Evolutionary conservation across 2,113 vertebrate species (phyloP).

Genomic region (Oreochromis tanganicae): DNA sequence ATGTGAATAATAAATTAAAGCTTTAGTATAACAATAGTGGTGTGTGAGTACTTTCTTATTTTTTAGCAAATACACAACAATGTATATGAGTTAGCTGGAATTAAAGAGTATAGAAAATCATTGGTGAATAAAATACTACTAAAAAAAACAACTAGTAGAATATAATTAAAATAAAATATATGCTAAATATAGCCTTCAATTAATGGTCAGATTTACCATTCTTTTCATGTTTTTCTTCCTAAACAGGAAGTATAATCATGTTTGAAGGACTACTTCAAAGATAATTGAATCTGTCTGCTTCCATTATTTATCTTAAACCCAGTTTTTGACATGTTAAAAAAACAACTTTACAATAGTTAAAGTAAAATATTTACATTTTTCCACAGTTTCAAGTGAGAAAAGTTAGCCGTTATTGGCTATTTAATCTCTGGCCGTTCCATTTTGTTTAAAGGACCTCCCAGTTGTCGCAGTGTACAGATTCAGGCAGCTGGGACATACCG

Average conservation of each 20-base stretch:
- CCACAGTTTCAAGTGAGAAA: background rate
- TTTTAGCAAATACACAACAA: background rate
- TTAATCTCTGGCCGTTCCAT: background rate
- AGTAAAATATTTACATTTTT: background rate
- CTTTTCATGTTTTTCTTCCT: background rate
- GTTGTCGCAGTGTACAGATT: rapidly evolving
- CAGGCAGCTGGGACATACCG: rapidly evolving
- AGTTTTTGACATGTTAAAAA: background rate
- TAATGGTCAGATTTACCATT: background rate
- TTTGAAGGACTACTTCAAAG: background rate
- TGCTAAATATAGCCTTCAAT: background rate
- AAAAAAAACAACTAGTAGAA: background rate
- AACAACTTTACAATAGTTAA: background rate
- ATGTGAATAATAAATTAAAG: slow-evolving; percentile 36
- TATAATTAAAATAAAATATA: background rate
- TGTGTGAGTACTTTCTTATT: background rate
- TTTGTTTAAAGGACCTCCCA: background rate
- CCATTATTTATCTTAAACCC: background rate
- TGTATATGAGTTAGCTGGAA: background rate
- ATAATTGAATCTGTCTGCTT: background rate
- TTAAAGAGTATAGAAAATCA: background rate
- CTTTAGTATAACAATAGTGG: background rate
- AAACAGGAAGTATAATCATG: background rate
- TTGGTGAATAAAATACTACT: background rate
- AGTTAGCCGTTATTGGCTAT: background rate